These are phyloP conservation scores for Fopius arisanus DNA, from an alignment of 1,140 invertebrate genomes.

Conservation along the genomic window DNA sequence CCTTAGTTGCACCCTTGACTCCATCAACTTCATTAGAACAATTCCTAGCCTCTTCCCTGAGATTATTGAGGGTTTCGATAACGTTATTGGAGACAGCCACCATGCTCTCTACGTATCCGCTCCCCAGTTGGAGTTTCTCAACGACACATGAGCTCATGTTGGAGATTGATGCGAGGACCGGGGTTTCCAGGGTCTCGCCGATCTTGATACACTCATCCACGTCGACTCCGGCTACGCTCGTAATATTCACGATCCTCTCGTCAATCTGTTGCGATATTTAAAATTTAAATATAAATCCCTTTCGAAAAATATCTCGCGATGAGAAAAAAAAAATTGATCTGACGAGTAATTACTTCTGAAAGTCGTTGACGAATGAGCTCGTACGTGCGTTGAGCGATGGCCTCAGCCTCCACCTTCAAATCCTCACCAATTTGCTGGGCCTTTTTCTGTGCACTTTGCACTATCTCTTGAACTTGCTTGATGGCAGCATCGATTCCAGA, in stretches of 20 bases:
- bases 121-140: constrained; percentile 33
- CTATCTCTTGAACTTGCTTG: background rate
- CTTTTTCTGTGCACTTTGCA: constrained; percentile 20
- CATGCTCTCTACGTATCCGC: constrained; percentile 36
- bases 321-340: background rate
- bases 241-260: constrained; percentile 16
- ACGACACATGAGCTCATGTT: constrained; percentile 39
- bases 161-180: constrained; percentile 21
- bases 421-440: background rate
- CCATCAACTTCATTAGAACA: constrained; percentile 39
- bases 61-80: constrained; percentile 2
- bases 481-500: constrained; percentile 11
- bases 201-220: constrained; percentile 31
- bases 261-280: constrained; percentile 10
- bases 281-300: too few relatives aligned
- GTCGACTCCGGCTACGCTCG: constrained; percentile 5
- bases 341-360: constrained; percentile 10
- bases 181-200: constrained; percentile 9
- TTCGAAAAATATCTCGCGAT: too few relatives aligned
- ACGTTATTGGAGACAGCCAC: constrained; percentile 23
- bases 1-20: constrained; percentile 20
- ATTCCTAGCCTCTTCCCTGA: constrained; percentile 32
- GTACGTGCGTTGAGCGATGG: constrained; percentile 8
- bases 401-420: background rate
- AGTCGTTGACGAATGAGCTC: background rate